A percentile compares a stretch with the other conserved stretches of the same genome.
These are phyloP conservation scores for Calonectris borealis DNA, from an alignment of 2,113 vertebrate genomes.

Conservation along the genomic window DNA sequence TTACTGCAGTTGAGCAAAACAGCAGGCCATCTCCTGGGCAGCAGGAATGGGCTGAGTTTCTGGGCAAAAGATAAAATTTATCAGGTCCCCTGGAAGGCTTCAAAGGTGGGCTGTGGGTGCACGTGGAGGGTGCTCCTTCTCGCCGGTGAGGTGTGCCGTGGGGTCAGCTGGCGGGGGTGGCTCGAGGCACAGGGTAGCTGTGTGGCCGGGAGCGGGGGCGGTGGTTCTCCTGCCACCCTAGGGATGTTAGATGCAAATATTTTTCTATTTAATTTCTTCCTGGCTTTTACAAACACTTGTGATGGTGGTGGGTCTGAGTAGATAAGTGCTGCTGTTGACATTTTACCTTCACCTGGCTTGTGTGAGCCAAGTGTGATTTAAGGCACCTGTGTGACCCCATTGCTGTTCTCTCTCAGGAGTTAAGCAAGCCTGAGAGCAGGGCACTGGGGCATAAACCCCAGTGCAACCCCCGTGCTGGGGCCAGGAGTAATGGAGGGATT, in stretches of 20 bases:
- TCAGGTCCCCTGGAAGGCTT: neutral
- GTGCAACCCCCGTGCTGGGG: too few species aligned
- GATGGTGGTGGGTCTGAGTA: neutral
- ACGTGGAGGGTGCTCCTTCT: neutral
- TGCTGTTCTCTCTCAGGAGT: neutral
- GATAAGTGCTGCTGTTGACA: neutral
- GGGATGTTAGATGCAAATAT: neutral
- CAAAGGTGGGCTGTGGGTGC: neutral
- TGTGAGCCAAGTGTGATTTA: neutral
- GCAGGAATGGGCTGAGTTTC: neutral
- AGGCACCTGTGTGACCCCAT: neutral
- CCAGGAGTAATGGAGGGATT: too few species aligned
- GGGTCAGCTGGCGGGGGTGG: neutral
- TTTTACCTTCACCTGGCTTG: neutral
- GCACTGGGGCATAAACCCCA: neutral
- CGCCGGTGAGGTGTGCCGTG: neutral
- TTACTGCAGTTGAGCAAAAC: neutral
- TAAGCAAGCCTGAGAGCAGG: neutral
- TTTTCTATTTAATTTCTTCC: neutral
- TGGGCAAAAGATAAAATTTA: neutral
- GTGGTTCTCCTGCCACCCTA: neutral
- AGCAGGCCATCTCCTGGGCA: neutral
- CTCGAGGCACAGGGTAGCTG: neutral
- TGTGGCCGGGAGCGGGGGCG: neutral
- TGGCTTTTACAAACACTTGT: neutral